A percentile compares a stretch with the other conserved stretches of the same genome.
phyloP scores from a whole-genome alignment of 2,888 invertebrate species.

The Diadromus collaris region DNA sequence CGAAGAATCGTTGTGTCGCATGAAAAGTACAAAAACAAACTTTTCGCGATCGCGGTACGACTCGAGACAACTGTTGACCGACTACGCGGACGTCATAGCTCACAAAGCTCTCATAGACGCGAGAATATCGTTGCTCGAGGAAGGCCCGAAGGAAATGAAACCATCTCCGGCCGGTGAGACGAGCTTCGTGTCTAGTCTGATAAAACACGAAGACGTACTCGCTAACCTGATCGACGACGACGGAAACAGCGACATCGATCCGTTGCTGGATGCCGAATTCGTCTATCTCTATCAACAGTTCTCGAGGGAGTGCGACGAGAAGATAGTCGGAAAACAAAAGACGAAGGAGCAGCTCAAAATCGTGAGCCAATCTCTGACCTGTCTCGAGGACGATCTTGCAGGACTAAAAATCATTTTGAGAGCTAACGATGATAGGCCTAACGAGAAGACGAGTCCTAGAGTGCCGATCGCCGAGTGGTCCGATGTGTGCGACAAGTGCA shows the following conservation, averaged over 20 bases:
- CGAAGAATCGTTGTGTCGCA: slow-evolving; percentile 84
- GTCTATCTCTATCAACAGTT: slow-evolving; percentile 85
- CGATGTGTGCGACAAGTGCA: slow-evolving; percentile 83
- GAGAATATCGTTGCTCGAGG: slow-evolving; percentile 86
- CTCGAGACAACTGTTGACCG: slow-evolving; percentile 82
- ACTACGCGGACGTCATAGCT: slow-evolving; percentile 87
- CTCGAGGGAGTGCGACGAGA: slow-evolving; percentile 82
- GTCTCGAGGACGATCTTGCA: slow-evolving; percentile 78
- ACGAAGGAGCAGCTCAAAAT: slow-evolving; percentile 71
- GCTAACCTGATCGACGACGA: slow-evolving; percentile 69
- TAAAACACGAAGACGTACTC: slow-evolving; percentile 75
- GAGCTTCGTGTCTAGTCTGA: slow-evolving; percentile 75
- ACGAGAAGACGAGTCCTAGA: slow-evolving; percentile 44
- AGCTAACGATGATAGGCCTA: slow-evolving; percentile 66
- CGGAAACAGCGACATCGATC: slow-evolving; percentile 77
- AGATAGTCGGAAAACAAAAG: slow-evolving; percentile 56
- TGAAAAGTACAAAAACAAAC: slow-evolving; percentile 81
- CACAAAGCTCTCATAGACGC: slow-evolving; percentile 90
- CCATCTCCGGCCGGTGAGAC: slow-evolving; percentile 67
- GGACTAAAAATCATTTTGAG: slow-evolving; percentile 68
- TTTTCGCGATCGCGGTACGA: slow-evolving; percentile 71
- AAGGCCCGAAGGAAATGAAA: slow-evolving; percentile 73
- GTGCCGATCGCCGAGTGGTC: slow-evolving; percentile 77
- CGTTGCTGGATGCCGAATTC: slow-evolving; percentile 85
- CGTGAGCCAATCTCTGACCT: slow-evolving; percentile 73